Conservation (phyloP, 2,888 invertebrate species). For the Caenorhabditis sp. region DNA sequence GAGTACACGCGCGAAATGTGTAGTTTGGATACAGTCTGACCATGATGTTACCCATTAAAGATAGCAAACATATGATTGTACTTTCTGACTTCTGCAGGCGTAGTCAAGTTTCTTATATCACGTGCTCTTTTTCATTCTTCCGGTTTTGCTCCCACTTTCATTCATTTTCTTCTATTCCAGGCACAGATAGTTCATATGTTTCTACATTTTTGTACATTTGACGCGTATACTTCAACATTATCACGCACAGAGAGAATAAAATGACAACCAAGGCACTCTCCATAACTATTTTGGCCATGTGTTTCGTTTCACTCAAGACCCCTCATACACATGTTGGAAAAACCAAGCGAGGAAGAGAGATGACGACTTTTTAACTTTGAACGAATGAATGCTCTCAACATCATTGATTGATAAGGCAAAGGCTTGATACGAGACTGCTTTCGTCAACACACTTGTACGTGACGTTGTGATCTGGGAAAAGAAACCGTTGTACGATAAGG, state of each 20-base stretch:
- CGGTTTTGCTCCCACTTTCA: conserved; percentile 9
- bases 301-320: neutral
- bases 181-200: conserved; percentile 24
- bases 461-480: conserved; percentile 54
- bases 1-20: conserved; percentile 22
- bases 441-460: conserved; percentile 19
- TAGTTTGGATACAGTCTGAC: conserved; percentile 31
- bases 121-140: conserved; percentile 13
- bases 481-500: conserved; percentile 19
- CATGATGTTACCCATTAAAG: conserved; percentile 26
- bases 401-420: conserved; percentile 44
- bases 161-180: conserved; percentile 1
- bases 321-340: neutral
- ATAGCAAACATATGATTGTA: conserved; percentile 56
- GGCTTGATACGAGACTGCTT: conserved; percentile 14
- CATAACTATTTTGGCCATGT: conserved; percentile 1
- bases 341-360: neutral
- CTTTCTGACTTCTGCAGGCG: conserved; percentile 50
- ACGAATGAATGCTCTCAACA: conserved; percentile 31
- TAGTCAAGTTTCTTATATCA: conserved; percentile 3
- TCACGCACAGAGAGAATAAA: conserved; percentile 7
- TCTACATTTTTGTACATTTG: conserved; percentile 47
- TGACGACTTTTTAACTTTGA: conserved; percentile 52
- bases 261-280: conserved; percentile 11
- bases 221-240: conserved; percentile 41